Percentiles rank a stretch among this genome's conserved stretches.
Evolutionary conservation across 2,113 vertebrate genomes (phyloP).

Genomic region (Aramus guarauna): DNA sequence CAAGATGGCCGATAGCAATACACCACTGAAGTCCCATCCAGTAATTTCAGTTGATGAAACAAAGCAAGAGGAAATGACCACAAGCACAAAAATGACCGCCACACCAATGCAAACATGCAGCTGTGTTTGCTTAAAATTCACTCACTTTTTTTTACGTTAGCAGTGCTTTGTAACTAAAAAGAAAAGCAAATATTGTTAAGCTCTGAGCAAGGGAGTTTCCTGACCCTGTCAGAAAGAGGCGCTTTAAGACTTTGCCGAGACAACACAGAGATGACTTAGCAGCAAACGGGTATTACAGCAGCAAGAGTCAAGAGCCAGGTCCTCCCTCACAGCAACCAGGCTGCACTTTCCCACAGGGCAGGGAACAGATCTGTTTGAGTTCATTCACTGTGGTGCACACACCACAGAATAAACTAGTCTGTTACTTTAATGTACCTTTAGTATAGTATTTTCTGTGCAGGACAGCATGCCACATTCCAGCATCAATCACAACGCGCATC

Average conservation of each 20-base stretch:
- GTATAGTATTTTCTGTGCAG: neutral
- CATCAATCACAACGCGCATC: neutral
- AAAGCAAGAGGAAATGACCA: neutral
- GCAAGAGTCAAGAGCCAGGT: neutral
- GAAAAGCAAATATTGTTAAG: neutral
- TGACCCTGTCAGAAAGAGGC: neutral
- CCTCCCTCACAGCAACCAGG: neutral
- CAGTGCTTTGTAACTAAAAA: neutral
- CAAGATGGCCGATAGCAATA: neutral
- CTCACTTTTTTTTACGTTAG: neutral
- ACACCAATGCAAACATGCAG: neutral
- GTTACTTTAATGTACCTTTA: neutral
- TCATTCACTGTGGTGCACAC: neutral
- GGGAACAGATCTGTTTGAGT: neutral
- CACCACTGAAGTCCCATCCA: neutral
- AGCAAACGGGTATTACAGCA: neutral
- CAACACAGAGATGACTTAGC: neutral
- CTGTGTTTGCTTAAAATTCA: neutral
- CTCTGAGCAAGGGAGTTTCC: neutral
- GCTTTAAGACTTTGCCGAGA: neutral
- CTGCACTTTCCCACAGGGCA: fast-evolving
- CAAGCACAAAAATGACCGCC: neutral
- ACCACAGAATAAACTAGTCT: neutral
- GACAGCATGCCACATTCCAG: neutral
- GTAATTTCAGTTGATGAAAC: neutral